These are phyloP conservation scores for Hemithea aestivaria DNA, from an alignment of 2,888 invertebrate species.

Conservation along the genomic window DNA sequence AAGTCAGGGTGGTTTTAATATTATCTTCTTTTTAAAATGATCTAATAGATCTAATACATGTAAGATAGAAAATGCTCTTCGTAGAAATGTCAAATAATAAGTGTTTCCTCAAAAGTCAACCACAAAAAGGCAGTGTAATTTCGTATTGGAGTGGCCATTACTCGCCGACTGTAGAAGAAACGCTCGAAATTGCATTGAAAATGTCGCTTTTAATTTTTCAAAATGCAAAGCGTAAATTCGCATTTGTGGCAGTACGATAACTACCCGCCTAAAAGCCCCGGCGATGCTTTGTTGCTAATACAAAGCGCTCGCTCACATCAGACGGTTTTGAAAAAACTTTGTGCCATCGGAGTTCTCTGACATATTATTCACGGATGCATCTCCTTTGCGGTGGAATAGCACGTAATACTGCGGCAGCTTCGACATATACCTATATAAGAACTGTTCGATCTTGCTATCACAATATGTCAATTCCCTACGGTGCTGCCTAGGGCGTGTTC, in stretches of 20 bases:
- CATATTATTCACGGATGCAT: constrained; percentile 32
- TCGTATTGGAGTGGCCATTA: constrained; percentile 74
- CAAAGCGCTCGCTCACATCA: constrained; percentile 63
- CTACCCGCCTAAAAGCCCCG: constrained; percentile 70
- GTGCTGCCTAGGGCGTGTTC: constrained; percentile 26
- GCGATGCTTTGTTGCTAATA: constrained; percentile 66
- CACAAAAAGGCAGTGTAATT: constrained; percentile 62
- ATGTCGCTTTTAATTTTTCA: constrained; percentile 75
- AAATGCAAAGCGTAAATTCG: constrained; percentile 73
- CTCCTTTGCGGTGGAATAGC: constrained; percentile 14
- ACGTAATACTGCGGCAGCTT: constrained; percentile 11
- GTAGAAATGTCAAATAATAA: constrained; percentile 50
- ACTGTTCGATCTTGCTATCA: constrained; percentile 17
- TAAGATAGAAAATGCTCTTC: no score
- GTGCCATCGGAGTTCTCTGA: constrained; percentile 40
- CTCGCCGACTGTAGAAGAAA: constrained; percentile 65
- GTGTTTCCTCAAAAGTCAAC: constrained; percentile 62
- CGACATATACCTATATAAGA: constrained; percentile 7
- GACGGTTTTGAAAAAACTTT: constrained; percentile 60
- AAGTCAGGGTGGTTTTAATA: no score
- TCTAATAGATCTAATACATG: no score
- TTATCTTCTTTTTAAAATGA: no score
- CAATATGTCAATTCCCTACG: constrained; percentile 41
- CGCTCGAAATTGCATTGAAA: constrained; percentile 71
- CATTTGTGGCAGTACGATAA: constrained; percentile 67